Conservation (phyloP, 2,797 vertebrate species). For the Hipposideros larvatus region DNA sequence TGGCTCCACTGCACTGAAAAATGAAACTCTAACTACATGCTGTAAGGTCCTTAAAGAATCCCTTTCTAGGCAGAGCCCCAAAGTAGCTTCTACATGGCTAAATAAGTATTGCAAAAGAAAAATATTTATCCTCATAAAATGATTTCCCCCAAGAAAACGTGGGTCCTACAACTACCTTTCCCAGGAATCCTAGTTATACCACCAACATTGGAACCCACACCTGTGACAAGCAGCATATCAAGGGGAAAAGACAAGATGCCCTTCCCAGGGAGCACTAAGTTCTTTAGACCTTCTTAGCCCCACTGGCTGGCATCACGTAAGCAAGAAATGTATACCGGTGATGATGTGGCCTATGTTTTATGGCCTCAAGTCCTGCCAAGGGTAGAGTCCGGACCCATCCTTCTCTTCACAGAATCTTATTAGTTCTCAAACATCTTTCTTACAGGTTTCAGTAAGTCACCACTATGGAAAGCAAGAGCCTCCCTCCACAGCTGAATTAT, state of each 20-base stretch:
- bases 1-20: slow-evolving; percentile 69
- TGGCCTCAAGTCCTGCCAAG: neutral
- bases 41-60: slow-evolving; percentile 63
- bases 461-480: neutral
- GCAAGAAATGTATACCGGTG: neutral
- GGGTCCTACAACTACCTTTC: neutral
- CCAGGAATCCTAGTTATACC: neutral
- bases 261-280: neutral
- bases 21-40: slow-evolving; percentile 65
- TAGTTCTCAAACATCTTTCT: slow-evolving; percentile 25
- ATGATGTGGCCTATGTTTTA: neutral
- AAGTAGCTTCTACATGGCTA: slow-evolving; percentile 20
- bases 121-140: slow-evolving; percentile 46
- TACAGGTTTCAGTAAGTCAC: slow-evolving; percentile 1
- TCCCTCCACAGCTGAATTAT: neutral
- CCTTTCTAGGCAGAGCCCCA: neutral
- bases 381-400: neutral
- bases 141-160: slow-evolving; percentile 63
- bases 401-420: slow-evolving; percentile 59
- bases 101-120: slow-evolving; percentile 22
- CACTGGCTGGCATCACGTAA: neutral
- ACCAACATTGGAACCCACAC: neutral
- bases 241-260: neutral
- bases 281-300: neutral
- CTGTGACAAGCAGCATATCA: neutral